Evolutionary conservation across 2,888 invertebrate species (phyloP), one percentile per base, ranked within the genome.

Genomic region (Psylliodes chrysocephalus): DNA sequence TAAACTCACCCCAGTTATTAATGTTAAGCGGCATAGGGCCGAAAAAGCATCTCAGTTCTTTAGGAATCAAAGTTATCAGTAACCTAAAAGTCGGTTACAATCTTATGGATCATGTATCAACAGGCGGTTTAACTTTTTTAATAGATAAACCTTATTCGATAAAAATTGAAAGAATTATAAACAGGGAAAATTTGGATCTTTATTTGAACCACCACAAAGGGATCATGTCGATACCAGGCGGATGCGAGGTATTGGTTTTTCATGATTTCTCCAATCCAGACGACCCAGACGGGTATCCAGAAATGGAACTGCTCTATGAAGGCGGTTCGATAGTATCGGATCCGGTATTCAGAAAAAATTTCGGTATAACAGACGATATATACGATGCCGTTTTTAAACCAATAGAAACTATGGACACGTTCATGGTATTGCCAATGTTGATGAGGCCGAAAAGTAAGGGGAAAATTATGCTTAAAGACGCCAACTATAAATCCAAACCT

Each of bases 1-100:
- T 91, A 68, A 89, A 90, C 77, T 86, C 88, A 2, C 93, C 95
- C 0, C 94, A 95, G 76, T 79, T 95, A 6, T 85, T 95, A 4
- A 91, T 94, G 92, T 78, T 90, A 35, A 88, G 88, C 7, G 90
- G 90, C 0, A 81, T 88, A 8, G 78, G 85, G 1, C 85, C 85
- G 0, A 80, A 78, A 55, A 79, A 82, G 55, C 84, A 85, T 63
- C 75, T 85, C 5, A 64, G 35, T 7, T 64, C 64, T 2, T 69
- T 80, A 25, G 73, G 78, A 2, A 82, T 84, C 46, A 82, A 83
- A 1, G 81, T 85, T 0, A 75, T 91, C 28, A 78, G 81, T 42
- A 83, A 86, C 71, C 73, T 84, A 2, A 84, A 83, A 49, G 86
- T 87, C 1, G 87, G 87, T 2, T 79, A 82, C 70, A 86, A 86